Conservation (phyloP, 2,113 vertebrate species). For the Mobula hypostoma region DNA sequence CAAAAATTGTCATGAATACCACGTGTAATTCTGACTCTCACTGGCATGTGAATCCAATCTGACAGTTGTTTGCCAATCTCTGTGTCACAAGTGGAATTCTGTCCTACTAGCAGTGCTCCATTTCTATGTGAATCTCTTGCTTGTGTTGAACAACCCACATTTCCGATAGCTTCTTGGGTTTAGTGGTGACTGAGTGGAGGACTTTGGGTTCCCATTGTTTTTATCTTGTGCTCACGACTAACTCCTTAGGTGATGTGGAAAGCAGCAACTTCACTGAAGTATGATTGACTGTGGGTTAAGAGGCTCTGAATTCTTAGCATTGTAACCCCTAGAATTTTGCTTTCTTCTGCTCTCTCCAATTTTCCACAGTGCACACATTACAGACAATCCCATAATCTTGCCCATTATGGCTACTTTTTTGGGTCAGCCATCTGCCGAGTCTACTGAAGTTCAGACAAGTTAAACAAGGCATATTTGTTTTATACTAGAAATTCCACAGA, state of each 20-base stretch:
- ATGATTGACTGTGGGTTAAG: background rate
- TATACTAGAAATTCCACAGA: too few species aligned
- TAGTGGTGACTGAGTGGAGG: conserved; percentile 2
- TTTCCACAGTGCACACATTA: background rate
- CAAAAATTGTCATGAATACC: conserved; percentile 16
- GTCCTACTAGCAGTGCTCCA: background rate
- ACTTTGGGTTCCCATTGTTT: background rate
- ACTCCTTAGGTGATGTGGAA: background rate
- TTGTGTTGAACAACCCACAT: background rate
- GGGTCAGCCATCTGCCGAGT: too few species aligned
- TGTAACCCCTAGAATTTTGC: background rate
- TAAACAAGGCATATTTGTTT: too few species aligned
- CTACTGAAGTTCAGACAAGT: too few species aligned
- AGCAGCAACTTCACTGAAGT: background rate
- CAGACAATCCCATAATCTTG: too few species aligned
- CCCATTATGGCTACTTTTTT: too few species aligned
- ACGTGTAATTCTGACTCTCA: background rate
- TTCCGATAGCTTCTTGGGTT: background rate
- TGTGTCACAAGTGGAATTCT: conserved; percentile 15
- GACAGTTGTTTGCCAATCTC: background rate
- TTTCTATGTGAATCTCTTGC: conserved; percentile 15
- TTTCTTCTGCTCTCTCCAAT: background rate
- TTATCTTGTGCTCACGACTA: background rate
- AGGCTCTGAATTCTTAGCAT: too few species aligned
- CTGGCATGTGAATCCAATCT: conserved; percentile 10